Evolutionary conservation across 2,113 vertebrate species (phyloP), one percentile per base, ranked within the genome.

Genomic region (Pelvicachromis taeniatus): DNA sequence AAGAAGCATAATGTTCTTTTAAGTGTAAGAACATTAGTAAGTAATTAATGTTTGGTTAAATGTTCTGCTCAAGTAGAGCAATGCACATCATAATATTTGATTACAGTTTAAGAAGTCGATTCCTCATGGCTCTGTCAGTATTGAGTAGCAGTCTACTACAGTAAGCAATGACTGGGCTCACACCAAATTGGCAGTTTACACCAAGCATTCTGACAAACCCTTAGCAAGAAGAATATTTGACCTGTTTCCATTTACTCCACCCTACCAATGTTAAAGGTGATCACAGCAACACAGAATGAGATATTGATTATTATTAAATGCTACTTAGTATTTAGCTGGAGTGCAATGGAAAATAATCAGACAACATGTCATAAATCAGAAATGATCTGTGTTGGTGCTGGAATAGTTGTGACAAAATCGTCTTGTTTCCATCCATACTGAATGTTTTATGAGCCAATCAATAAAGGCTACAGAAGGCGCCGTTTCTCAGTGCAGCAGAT

Each of bases 131-230:
- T 55, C 31, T 52, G 14, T 89, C 77, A 23, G 80, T 85, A 79
- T 90, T 90, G 85, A 92, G 56, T 55, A 82, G 77, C 58, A 82
- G 81, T 80, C 89, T 88, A 87, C 91, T 85, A 88, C 4, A 80
- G 50, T 85, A 65, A 50, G 59, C 58, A 86, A 85, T 91, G 89
- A 87, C 77, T 80, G 87, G 88, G 63, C 65, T 52, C 56, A 77
- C 87, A 88, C 84, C 86, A 80, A 77, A 82, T 40, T 4, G 7
- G 55, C 53, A 82, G 82, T 93, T 90, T 86, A 86, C 77, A 55
- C 88, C 81, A 92, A 92, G 88, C 75, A 89, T 92, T 61, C 86
- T 83, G 61, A 89, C 90, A 90, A 88, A 89, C 83, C 85, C 68
- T 89, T 89, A 87, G 45, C 42, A 80, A 88, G 87, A 93, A 61